A percentile compares a stretch with the other conserved stretches of the same genome.
phyloP scores from a whole-genome alignment of 2,888 invertebrate species.

The Drosophila robusta region DNA sequence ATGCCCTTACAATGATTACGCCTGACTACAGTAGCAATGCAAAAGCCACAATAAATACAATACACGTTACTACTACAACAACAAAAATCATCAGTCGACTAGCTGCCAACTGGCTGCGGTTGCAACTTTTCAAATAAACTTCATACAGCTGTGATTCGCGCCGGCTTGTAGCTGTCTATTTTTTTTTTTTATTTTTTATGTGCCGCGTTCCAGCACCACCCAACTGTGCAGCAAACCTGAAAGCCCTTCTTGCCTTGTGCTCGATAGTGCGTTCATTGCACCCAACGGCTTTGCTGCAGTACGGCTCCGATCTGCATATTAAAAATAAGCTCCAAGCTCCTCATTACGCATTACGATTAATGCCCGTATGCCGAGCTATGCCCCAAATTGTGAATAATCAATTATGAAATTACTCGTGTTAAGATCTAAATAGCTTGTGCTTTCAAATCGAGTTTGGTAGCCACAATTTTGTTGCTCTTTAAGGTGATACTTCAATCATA shows the following conservation, averaged over 20 bases:
- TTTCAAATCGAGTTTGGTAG: slow-evolving; percentile 7
- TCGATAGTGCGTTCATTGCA: slow-evolving; percentile 78
- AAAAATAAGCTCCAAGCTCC: slow-evolving; percentile 52
- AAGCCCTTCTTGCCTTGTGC: slow-evolving; percentile 31
- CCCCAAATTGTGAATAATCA: not conserved
- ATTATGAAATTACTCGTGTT: slow-evolving; percentile 7
- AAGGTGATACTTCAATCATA: slow-evolving; percentile 4
- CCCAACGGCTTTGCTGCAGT: slow-evolving; percentile 48
- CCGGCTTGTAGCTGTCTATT: slow-evolving; percentile 39
- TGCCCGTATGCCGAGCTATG: slow-evolving; percentile 13
- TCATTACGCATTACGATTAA: slow-evolving; percentile 50
- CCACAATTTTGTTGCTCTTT: not conserved
- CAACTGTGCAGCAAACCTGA: not conserved
- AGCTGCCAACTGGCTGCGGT: slow-evolving; percentile 52
- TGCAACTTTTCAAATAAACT: slow-evolving; percentile 77
- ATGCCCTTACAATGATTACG: slow-evolving; percentile 73
- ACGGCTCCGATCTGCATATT: slow-evolving; percentile 54
- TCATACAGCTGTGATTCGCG: slow-evolving; percentile 53
- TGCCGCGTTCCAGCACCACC: slow-evolving; percentile 8
- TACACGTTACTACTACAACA: slow-evolving; percentile 4
- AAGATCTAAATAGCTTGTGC: slow-evolving; percentile 1
- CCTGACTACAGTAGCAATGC: slow-evolving; percentile 27
- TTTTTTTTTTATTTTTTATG: slow-evolving; percentile 20
- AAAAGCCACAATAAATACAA: slow-evolving; percentile 10
- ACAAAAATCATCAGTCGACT: slow-evolving; percentile 39